Evolutionary conservation across 1,140 invertebrate genomes (phyloP), one percentile per base, ranked within the genome.

Genomic region (Meloidogyne floridensis): DNA sequence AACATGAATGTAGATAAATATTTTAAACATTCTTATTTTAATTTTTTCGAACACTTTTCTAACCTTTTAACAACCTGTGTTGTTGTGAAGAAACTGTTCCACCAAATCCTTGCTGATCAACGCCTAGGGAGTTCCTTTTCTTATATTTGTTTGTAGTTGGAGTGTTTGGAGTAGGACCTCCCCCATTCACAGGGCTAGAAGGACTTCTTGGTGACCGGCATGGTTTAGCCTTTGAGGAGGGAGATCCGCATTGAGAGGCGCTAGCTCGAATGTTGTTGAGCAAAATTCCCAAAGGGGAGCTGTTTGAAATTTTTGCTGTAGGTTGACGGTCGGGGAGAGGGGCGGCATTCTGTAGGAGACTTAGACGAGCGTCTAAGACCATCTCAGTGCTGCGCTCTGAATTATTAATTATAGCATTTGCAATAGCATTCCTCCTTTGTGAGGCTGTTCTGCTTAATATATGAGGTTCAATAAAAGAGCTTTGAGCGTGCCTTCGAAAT

Each of bases 401-500:
- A 72, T 83, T 79, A 43, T 76, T 73, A 43, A 80, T 75, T 20
- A 82, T 77, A 18, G 83, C 82, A 81, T 84, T 84, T 42, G 83
- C 74, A 51, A 84, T 80, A n/a, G 84, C 84, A 77, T 81, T 85
- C 4, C 84, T 51, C 13, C 84, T 75, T 11, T 53, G 47, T 69
- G 80, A 43, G 65, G 51, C 18, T 53, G 47, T 20, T 54, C 77
- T 18, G 77, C 83, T 53, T 65, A 76, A 18, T 4, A 51, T 51
- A 76, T 54, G 77, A 20, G 77, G 54, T 20, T 74, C 80, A 18
- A 81, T 51, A 20, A 59, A 87, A 72, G 53, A 87, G 10, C 53
- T 72, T 70, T 85, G 84, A 0, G 86, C 86, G 56, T 85, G 84
- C 43, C 84, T 83, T 11, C 84, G 84, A 54, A 85, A 85, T 84